A percentile compares a stretch with the other conserved stretches of the same genome.
Conservation (phyloP, 2,113 vertebrate species). For the Pholis gunnellus region DNA sequence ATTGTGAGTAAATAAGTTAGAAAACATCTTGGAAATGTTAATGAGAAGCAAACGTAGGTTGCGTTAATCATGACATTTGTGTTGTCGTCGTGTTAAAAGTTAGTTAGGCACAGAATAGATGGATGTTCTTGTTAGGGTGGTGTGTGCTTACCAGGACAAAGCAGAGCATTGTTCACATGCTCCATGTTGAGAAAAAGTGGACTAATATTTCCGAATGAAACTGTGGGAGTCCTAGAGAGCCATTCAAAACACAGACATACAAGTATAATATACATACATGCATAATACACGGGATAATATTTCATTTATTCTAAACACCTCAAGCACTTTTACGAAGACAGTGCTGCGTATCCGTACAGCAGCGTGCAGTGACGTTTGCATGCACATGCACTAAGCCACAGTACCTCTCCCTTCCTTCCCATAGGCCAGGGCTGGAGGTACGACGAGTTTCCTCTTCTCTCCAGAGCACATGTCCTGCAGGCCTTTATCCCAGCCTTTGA, state of each 20-base stretch:
- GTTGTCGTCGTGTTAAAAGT: background rate
- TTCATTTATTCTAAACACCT: background rate
- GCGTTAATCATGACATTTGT: background rate
- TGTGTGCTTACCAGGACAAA: slow-evolving; percentile 62
- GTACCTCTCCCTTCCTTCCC: slow-evolving; percentile 96
- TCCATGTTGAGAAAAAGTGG: slow-evolving; percentile 55
- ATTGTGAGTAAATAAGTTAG: background rate
- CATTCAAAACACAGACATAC: slow-evolving; percentile 47
- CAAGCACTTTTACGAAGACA: background rate
- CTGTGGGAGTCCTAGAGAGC: slow-evolving; percentile 40
- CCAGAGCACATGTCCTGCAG: slow-evolving; percentile 92
- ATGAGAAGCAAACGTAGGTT: slow-evolving; percentile 4
- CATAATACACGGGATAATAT: background rate
- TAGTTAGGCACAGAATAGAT: background rate
- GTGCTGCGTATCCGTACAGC: background rate
- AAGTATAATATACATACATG: slow-evolving; percentile 26
- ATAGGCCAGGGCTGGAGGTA: slow-evolving; percentile 91
- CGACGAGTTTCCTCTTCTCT: slow-evolving; percentile 89
- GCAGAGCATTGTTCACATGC: slow-evolving; percentile 60
- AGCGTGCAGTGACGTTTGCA: slow-evolving; percentile 24
- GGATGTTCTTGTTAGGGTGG: slow-evolving; percentile 26
- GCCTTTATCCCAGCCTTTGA: slow-evolving; percentile 93
- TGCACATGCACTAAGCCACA: background rate
- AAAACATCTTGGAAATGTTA: slow-evolving; percentile 1
- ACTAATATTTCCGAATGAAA: slow-evolving; percentile 41